These are phyloP conservation scores for Pseudomyrmex gracilis DNA, from an alignment of 1,140 invertebrate genomes.

Conservation along the genomic window DNA sequence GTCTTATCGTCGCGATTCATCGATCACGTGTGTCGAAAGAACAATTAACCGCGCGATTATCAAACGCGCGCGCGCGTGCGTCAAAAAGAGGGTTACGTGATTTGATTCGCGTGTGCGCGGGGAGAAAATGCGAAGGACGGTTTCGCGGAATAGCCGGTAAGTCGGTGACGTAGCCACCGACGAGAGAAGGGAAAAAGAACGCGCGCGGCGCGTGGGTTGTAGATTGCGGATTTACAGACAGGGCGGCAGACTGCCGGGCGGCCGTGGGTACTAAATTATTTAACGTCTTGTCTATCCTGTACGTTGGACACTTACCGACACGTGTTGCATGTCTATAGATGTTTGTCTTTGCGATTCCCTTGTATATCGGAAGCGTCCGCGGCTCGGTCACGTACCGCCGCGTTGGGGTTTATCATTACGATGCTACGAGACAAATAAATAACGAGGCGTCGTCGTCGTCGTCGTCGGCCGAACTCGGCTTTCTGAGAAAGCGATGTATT, in stretches of 20 bases:
- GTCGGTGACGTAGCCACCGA: slow-evolving; percentile 36
- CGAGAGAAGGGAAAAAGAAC: not conserved
- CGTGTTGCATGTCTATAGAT: slow-evolving; percentile 72
- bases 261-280: slow-evolving; percentile 82
- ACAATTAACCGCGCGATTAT: slow-evolving; percentile 61
- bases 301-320: slow-evolving; percentile 73
- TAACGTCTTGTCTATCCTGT: slow-evolving; percentile 77
- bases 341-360: slow-evolving; percentile 49
- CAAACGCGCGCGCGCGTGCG: not conserved
- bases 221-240: slow-evolving; percentile 72
- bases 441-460: slow-evolving; percentile 56
- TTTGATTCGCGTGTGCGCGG: slow-evolving; percentile 58
- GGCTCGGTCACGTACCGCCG: slow-evolving; percentile 47
- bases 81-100: slow-evolving; percentile 26
- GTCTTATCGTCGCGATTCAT: not conserved
- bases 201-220: slow-evolving; percentile 19
- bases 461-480: slow-evolving; percentile 14
- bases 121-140: slow-evolving; percentile 45
- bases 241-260: slow-evolving; percentile 83
- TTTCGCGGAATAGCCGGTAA: slow-evolving; percentile 51
- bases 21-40: slow-evolving; percentile 2
- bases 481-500: slow-evolving; percentile 41
- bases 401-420: slow-evolving; percentile 55
- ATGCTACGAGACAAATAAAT: slow-evolving; percentile 55
- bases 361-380: slow-evolving; percentile 30